Conservation (phyloP, 2,888 invertebrate genomes). For the Ectropis crepuscularia region DNA sequence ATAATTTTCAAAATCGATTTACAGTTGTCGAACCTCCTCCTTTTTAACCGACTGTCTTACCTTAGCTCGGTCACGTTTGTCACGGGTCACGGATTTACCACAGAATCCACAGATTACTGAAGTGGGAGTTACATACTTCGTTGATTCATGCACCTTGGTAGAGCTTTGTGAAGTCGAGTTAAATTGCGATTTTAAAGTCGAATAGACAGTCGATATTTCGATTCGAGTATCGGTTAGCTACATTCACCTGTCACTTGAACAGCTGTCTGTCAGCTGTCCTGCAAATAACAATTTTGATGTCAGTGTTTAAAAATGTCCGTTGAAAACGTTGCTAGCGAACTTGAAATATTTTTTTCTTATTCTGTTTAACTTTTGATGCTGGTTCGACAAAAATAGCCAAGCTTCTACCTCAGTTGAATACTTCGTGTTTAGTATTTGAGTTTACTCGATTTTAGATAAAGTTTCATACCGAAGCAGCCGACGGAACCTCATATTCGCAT, state of each 20-base stretch:
- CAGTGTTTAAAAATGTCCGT: constrained; percentile 51
- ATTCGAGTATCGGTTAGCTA: background rate
- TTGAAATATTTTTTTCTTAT: constrained; percentile 44
- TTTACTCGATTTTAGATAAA: constrained; percentile 2
- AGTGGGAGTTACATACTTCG: too few species aligned
- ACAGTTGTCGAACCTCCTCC: too few species aligned
- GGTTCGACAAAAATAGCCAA: constrained; percentile 24
- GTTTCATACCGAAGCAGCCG: background rate
- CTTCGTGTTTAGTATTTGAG: background rate
- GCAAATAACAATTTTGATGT: background rate
- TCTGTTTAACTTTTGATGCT: constrained; percentile 37
- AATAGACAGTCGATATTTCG: too few species aligned
- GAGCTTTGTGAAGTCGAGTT: background rate
- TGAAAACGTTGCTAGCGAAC: constrained; percentile 47
- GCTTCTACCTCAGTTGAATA: background rate
- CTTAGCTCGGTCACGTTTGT: too few species aligned
- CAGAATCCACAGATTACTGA: too few species aligned
- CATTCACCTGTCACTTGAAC: background rate
- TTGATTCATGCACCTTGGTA: too few species aligned
- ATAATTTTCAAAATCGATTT: too few species aligned
- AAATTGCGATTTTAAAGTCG: too few species aligned
- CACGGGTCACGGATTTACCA: too few species aligned
- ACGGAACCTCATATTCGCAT: constrained; percentile 52
- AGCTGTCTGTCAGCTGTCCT: background rate
- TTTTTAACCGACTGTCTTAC: too few species aligned